These are phyloP conservation scores for Typhlomys cinereus DNA, from an alignment of 2,113 vertebrate genomes.

Conservation along the genomic window DNA sequence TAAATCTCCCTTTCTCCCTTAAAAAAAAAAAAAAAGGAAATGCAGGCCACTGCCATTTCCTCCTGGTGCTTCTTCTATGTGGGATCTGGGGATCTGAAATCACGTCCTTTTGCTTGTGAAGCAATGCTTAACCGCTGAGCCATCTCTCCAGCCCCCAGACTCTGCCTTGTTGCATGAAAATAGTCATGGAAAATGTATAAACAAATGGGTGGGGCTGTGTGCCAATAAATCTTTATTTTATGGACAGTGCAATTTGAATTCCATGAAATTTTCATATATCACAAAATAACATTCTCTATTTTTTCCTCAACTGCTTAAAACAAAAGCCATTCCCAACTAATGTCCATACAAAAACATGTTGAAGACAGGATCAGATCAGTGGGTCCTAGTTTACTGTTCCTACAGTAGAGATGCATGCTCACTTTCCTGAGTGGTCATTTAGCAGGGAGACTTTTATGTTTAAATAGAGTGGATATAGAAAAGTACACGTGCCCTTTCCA, in stretches of 20 bases:
- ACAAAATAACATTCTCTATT: constrained; percentile 9
- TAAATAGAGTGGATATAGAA: not conserved
- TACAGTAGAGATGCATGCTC: not conserved
- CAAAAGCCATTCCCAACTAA: not conserved
- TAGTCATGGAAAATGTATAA: not conserved
- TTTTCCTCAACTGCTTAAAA: constrained; percentile 2
- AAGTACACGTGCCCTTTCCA: not conserved
- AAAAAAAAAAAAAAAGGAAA: too few relatives aligned
- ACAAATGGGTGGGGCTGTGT: not conserved
- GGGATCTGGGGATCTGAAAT: too few relatives aligned
- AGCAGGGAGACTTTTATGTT: not conserved
- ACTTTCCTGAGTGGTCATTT: not conserved
- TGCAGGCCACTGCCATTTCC: too few relatives aligned
- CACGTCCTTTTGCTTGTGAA: too few relatives aligned
- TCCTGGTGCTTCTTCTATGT: too few relatives aligned
- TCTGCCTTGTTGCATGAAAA: not conserved
- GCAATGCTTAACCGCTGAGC: too few relatives aligned
- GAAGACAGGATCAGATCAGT: not conserved
- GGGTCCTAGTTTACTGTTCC: not conserved
- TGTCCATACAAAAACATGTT: not conserved
- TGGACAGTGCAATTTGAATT: constrained; percentile 14
- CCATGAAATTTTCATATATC: not conserved
- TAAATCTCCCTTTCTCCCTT: too few relatives aligned
- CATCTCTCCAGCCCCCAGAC: too few relatives aligned
- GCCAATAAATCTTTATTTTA: constrained; percentile 26